Evolutionary conservation across 2,888 invertebrate genomes (phyloP).

Genomic region (Leptinotarsa haldemani): DNA sequence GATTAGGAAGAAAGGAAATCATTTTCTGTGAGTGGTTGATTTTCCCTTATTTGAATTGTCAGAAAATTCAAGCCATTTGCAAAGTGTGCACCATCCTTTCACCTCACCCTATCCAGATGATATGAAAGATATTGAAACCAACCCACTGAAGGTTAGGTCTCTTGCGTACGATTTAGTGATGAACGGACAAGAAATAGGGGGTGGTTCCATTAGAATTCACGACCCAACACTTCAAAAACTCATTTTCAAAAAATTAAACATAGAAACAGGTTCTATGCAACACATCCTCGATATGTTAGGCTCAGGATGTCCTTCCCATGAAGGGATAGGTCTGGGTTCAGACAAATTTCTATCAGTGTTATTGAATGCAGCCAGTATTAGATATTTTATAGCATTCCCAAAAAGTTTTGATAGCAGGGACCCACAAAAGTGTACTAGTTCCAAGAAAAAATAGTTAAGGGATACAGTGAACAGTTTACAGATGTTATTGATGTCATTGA

Average conservation of each 20-base stretch:
- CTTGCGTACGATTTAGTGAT: slow-evolving; percentile 96
- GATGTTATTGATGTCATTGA: neutral
- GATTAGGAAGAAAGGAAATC: slow-evolving; percentile 68
- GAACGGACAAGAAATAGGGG: slow-evolving; percentile 96
- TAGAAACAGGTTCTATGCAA: slow-evolving; percentile 74
- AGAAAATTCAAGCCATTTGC: slow-evolving; percentile 70
- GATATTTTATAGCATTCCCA: slow-evolving; percentile 98
- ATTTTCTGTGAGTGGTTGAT: slow-evolving; percentile 91
- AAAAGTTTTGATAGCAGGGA: slow-evolving; percentile 93
- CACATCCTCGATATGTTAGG: slow-evolving; percentile 92
- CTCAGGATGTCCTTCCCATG: slow-evolving; percentile 97
- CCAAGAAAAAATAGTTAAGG: slow-evolving; percentile 30
- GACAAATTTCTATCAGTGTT: slow-evolving; percentile 87
- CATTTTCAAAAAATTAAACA: slow-evolving; percentile 81
- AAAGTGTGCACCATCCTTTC: slow-evolving; percentile 96
- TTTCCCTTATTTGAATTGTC: slow-evolving; percentile 90
- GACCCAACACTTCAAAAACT: slow-evolving; percentile 81
- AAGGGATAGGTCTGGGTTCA: slow-evolving; percentile 93
- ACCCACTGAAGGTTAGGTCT: slow-evolving; percentile 72
- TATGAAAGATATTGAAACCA: slow-evolving; percentile 71
- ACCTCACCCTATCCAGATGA: slow-evolving; percentile 93
- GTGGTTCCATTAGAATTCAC: slow-evolving; percentile 97
- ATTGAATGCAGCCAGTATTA: slow-evolving; percentile 81
- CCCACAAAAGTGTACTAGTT: slow-evolving; percentile 65
- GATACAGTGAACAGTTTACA: neutral